Conservation (phyloP, 1,140 invertebrate genomes). For the Steinernema khuongi region DNA sequence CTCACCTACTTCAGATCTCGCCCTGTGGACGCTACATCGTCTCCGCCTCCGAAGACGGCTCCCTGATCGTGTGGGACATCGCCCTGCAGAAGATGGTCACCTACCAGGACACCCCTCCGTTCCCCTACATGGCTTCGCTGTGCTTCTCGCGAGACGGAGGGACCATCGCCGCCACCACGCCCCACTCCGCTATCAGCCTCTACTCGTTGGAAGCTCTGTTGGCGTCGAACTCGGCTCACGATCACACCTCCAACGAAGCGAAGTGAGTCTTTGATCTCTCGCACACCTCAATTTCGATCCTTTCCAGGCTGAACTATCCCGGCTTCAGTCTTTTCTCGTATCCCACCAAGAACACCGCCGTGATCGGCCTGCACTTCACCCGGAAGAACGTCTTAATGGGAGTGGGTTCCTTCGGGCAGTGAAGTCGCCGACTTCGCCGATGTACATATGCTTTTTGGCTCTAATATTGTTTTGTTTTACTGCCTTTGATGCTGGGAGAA, state of each 20-base stretch:
- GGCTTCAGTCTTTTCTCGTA: slow-evolving; percentile 46
- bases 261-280: slow-evolving; percentile 20
- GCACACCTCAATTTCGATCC: slow-evolving; percentile 13
- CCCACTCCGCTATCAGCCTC: slow-evolving; percentile 41
- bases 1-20: slow-evolving; percentile 41
- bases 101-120: slow-evolving; percentile 29
- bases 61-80: slow-evolving; percentile 51
- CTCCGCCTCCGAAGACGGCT: slow-evolving; percentile 46
- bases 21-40: slow-evolving; percentile 52
- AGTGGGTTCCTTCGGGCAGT: slow-evolving; percentile 49
- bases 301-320: slow-evolving; percentile 43
- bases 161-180: slow-evolving; percentile 44
- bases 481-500: too few relatives aligned
- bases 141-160: slow-evolving; percentile 50
- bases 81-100: slow-evolving; percentile 46
- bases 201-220: slow-evolving; percentile 35
- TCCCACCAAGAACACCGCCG: slow-evolving; percentile 49
- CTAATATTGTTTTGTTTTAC: too few relatives aligned
- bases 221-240: background rate
- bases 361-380: slow-evolving; percentile 50
- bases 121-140: slow-evolving; percentile 45
- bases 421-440: slow-evolving; percentile 18
- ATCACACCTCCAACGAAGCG: slow-evolving; percentile 26
- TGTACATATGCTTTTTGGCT: too few relatives aligned
- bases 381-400: slow-evolving; percentile 48